Percentiles rank a stretch among this genome's conserved stretches.
Evolutionary conservation across 2,113 vertebrate species (phyloP).

Genomic region (Microcebus lehilahytsara): DNA sequence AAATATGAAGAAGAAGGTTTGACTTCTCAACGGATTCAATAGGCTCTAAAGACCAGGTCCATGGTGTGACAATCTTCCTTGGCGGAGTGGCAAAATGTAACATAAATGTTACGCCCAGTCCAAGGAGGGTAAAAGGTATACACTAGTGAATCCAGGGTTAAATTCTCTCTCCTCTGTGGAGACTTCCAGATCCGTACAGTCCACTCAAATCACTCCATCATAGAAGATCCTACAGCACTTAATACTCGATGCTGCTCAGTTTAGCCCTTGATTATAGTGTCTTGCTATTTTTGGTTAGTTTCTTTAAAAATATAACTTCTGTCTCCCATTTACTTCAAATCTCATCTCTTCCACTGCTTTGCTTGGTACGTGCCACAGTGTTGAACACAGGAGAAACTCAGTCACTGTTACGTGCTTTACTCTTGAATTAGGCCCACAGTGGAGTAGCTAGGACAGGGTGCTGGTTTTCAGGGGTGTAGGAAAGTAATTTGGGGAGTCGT

Average conservation of each 20-base stretch:
- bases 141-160: neutral
- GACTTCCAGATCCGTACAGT: neutral
- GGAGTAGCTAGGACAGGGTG: neutral
- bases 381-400: neutral
- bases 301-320: slow-evolving; percentile 22
- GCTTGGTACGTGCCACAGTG: neutral
- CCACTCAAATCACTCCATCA: neutral
- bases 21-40: neutral
- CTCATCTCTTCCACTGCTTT: neutral
- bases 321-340: neutral
- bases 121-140: neutral
- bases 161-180: neutral
- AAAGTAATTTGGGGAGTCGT: neutral
- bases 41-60: neutral
- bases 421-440: neutral
- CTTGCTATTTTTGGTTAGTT: slow-evolving; percentile 37
- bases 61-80: neutral
- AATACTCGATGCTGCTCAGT: neutral
- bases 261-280: neutral
- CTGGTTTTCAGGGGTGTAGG: neutral
- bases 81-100: neutral
- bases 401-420: neutral
- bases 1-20: neutral
- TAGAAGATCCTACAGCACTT: neutral
- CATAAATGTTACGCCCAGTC: neutral